These are phyloP conservation scores for Microplitis deprimator DNA, from an alignment of 2,888 invertebrate genomes.

Conservation along the genomic window DNA sequence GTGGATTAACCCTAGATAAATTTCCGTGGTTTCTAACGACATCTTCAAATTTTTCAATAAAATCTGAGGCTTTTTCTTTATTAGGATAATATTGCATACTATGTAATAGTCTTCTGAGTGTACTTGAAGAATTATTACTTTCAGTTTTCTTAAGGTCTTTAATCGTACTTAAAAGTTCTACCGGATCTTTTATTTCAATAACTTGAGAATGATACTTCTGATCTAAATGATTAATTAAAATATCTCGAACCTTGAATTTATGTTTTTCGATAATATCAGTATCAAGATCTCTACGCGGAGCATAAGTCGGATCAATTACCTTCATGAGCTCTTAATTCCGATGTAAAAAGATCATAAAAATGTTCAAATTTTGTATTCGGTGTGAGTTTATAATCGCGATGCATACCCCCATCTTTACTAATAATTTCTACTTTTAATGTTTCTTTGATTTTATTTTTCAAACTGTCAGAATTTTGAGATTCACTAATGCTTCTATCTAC, in stretches of 20 bases:
- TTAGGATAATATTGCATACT: constrained; percentile 40
- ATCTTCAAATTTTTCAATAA: constrained; percentile 48
- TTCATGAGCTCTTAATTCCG: constrained; percentile 46
- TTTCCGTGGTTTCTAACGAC: constrained; percentile 45
- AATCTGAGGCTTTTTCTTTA: constrained; percentile 44
- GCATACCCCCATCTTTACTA: constrained; percentile 40
- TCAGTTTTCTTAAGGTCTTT: constrained; percentile 48
- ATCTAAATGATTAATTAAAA: constrained; percentile 50
- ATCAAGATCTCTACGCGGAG: constrained; percentile 37
- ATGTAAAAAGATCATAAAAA: constrained; percentile 48
- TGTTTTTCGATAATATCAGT: constrained; percentile 44
- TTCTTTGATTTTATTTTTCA: constrained; percentile 41
- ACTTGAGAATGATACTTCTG: constrained; percentile 47
- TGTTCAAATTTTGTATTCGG: constrained; percentile 44
- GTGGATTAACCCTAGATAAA: constrained; percentile 34
- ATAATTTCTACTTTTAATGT: constrained; percentile 44
- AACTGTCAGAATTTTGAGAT: background rate
- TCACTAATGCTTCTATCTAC: constrained; percentile 17
- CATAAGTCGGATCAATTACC: constrained; percentile 43
- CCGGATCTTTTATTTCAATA: constrained; percentile 44
- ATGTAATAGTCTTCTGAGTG: constrained; percentile 43
- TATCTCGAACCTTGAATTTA: constrained; percentile 48
- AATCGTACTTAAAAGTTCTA: constrained; percentile 43
- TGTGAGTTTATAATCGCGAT: constrained; percentile 46
- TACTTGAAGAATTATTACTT: constrained; percentile 43